Evolutionary conservation across 2,797 vertebrate genomes (phyloP).

Genomic region (Peromyscus eremicus): DNA sequence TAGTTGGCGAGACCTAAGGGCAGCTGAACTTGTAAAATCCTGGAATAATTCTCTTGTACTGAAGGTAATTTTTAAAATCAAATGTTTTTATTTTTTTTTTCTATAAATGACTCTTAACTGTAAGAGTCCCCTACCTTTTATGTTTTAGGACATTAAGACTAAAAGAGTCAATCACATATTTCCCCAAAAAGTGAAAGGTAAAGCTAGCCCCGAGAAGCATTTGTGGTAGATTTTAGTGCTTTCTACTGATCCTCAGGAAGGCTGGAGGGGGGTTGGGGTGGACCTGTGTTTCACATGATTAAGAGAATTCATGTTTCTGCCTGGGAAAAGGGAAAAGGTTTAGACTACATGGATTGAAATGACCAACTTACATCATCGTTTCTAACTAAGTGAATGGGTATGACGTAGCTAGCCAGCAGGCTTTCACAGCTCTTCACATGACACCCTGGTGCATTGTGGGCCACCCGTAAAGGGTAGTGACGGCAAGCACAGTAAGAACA

Average conservation of each 20-base stretch:
- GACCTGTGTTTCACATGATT: not conserved
- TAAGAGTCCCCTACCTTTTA: not conserved
- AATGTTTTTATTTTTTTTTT: constrained; percentile 27
- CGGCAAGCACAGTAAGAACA: rapidly evolving
- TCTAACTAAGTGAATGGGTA: not conserved
- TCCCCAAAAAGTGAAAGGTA: not conserved
- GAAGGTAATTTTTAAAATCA: constrained; percentile 90
- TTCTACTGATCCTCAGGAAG: not conserved
- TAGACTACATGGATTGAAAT: not conserved
- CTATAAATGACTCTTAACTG: not conserved
- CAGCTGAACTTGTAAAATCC: constrained; percentile 92
- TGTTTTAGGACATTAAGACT: constrained; percentile 34
- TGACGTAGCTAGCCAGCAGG: not conserved
- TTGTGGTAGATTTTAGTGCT: not conserved
- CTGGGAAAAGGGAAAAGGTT: constrained; percentile 2
- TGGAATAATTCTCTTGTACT: constrained; percentile 95
- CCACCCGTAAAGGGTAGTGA: not conserved
- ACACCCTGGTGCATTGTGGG: not conserved
- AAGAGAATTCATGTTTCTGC: not conserved
- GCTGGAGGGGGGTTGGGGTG: not conserved
- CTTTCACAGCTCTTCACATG: not conserved
- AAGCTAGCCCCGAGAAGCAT: not conserved
- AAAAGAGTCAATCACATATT: not conserved
- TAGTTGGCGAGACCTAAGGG: constrained; percentile 97
- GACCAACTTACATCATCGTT: not conserved